Evolutionary conservation across 2,113 vertebrate genomes (phyloP), one percentile per base, ranked within the genome.

Genomic region (Sorex araneus): DNA sequence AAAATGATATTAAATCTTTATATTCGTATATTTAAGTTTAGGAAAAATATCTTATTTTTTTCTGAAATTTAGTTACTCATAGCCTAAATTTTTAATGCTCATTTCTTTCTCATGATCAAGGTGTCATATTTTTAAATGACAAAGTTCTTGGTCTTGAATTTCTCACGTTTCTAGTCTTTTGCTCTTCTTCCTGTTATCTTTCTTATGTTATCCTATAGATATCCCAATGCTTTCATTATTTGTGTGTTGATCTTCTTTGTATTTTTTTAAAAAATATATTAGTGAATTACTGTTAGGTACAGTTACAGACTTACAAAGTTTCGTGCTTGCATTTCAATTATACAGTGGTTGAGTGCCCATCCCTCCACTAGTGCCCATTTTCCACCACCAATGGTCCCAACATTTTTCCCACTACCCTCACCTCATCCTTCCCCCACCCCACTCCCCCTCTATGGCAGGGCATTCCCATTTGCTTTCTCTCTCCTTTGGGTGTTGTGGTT

Each of bases 51-150:
- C 21, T 74, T 23, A 77, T 77, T 3, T 57, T 76, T 32, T 28
- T 60, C 83, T 27, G 40, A 25, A 5, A 47, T 64, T 87, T 36
- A 57, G 12, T 40, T 40, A 40, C 54, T 0, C n/a, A 75, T 79
- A 71, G 36, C 30, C 36, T 91, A 18, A 40, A 40, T 40, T 40
- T 40, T 40, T 40, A 40, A 40, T 40, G 40, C 40, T 40, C 63
- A 71, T 83, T 94, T 79, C n/a, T 83, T 27, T 85, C 4, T 83
- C 34, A 76, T 71, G 13, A 92, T 34, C 23, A 83, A 28, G 0
- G 9, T 60, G 2, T 6, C 54, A 75, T 15, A 88, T 85, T 96
- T 85, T 11, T 74, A 78, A 93, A 92, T 12, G n/a, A 23, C 43
- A 92, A 88, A 66, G 12, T 69, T 75, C 18, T 40, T 57, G 7